A percentile compares a stretch with the other conserved stretches of the same genome.
Conservation (phyloP, 2,113 vertebrate species). For the Semicossyphus pulcher region DNA sequence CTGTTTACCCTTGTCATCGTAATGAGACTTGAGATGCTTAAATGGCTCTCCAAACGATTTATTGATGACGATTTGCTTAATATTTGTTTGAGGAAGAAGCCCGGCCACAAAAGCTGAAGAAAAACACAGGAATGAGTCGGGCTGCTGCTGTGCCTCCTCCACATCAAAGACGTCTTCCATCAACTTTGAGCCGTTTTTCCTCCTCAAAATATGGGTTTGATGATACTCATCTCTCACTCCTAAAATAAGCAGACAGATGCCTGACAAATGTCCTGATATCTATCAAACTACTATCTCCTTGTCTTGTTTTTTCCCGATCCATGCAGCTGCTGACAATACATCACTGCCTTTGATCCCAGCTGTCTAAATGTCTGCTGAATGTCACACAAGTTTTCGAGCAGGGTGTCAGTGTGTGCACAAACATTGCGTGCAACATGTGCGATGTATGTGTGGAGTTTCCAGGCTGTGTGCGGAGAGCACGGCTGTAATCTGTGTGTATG, state of each 20-base stretch:
- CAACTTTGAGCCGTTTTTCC: conserved; percentile 50
- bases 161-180: conserved; percentile 68
- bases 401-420: conserved; percentile 43
- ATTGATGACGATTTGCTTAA: conserved; percentile 62
- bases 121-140: conserved; percentile 22
- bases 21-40: conserved; percentile 70
- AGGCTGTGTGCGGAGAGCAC: conserved; percentile 14
- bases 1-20: conserved; percentile 73
- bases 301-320: conserved; percentile 65
- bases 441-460: neutral
- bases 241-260: conserved; percentile 78
- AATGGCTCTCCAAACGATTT: conserved; percentile 63
- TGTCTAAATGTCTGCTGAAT: conserved; percentile 71
- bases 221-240: conserved; percentile 74
- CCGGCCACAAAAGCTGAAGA: conserved; percentile 25
- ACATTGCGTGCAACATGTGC: neutral
- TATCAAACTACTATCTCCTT: conserved; percentile 70
- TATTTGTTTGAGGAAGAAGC: conserved; percentile 56
- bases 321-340: conserved; percentile 69
- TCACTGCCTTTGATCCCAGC: conserved; percentile 74
- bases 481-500: conserved; percentile 30
- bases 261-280: conserved; percentile 75
- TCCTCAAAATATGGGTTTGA: conserved; percentile 72
- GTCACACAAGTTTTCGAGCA: conserved; percentile 64
- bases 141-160: conserved; percentile 32